A percentile compares a stretch with the other conserved stretches of the same genome.
Evolutionary conservation across 2,113 vertebrate species (phyloP).

Genomic region (Microcebus jonahi): DNA sequence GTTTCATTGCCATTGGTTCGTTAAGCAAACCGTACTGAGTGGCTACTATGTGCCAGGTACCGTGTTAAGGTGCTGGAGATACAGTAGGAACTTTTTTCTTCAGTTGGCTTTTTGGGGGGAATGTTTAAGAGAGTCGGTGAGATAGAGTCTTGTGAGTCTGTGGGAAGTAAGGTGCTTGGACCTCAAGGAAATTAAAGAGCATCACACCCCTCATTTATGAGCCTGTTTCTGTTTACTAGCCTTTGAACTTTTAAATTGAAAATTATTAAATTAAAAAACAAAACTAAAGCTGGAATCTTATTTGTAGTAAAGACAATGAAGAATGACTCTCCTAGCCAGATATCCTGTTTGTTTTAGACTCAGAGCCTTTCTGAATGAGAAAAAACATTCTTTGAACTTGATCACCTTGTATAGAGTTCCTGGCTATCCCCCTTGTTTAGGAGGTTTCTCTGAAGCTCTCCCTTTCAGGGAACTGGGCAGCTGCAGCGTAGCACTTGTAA

Average conservation of each 20-base stretch:
- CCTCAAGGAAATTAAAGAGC: not conserved
- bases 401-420: not conserved
- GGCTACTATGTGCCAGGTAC: not conserved
- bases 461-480: not conserved
- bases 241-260: conserved; percentile 51
- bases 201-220: not conserved
- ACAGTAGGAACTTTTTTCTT: not conserved
- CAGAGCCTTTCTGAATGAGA: conserved; percentile 35
- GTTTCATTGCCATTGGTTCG: not conserved
- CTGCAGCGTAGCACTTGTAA: not conserved
- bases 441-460: conserved; percentile 25
- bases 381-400: not conserved
- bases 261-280: not conserved
- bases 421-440: not conserved
- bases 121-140: not conserved
- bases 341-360: conserved; percentile 32
- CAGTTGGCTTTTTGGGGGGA: not conserved
- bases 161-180: not conserved
- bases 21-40: not conserved
- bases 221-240: not conserved
- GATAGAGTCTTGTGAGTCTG: not conserved
- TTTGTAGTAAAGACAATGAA: conserved; percentile 30
- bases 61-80: not conserved
- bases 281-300: not conserved
- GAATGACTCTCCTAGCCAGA: conserved; percentile 5